Evolutionary conservation across 2,113 vertebrate species (phyloP).

Genomic region (Uropsilus gracilis): DNA sequence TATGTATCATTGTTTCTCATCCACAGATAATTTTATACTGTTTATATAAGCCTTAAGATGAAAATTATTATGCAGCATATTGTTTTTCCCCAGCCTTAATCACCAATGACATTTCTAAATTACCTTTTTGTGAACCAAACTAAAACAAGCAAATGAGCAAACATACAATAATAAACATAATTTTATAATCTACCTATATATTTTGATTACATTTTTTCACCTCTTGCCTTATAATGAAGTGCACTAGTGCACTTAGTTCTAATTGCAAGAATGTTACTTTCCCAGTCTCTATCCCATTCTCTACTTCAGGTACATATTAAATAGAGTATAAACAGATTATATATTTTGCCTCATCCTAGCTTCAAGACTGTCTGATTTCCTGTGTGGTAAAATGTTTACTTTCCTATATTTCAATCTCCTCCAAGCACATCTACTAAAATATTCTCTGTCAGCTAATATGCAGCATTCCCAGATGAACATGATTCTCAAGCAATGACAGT

Average conservation of each 20-base stretch:
- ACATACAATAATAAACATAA: background rate
- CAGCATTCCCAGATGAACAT: background rate
- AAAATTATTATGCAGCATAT: background rate
- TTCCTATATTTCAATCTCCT: background rate
- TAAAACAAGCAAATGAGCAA: conserved; percentile 4
- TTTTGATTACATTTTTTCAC: background rate
- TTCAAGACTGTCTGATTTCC: background rate
- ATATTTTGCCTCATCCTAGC: background rate
- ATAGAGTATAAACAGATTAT: background rate
- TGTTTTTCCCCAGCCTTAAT: background rate
- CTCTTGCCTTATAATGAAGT: background rate
- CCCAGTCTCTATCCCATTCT: background rate
- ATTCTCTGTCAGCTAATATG: background rate
- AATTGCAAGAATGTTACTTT: background rate
- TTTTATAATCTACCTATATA: background rate
- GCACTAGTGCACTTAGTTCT: background rate
- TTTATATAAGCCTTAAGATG: background rate
- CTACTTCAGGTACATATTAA: background rate
- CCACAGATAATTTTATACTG: background rate
- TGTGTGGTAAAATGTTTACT: background rate
- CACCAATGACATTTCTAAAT: background rate
- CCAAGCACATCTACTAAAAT: background rate
- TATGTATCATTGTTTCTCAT: background rate
- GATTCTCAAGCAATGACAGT: background rate
- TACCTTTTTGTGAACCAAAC: background rate